phyloP scores from a whole-genome alignment of 1,140 invertebrate species.

The Macrocentrus cingulum region DNA sequence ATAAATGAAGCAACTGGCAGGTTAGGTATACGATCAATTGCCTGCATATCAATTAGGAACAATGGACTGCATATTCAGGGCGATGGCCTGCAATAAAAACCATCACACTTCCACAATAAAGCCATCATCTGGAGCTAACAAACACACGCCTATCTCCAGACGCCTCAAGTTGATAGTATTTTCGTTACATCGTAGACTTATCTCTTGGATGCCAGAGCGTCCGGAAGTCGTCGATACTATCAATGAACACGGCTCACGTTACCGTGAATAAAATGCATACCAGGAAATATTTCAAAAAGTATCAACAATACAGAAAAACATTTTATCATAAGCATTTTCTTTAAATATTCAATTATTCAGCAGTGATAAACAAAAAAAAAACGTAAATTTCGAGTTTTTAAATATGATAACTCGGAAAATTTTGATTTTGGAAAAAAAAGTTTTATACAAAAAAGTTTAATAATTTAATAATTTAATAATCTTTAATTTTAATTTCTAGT shows the following conservation, averaged over 20 bases:
- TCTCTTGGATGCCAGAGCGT: constrained; percentile 1
- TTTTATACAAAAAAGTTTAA: too few species aligned
- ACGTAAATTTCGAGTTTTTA: neutral
- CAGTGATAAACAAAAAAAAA: neutral
- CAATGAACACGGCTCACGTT: neutral
- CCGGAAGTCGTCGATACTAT: constrained; percentile 3
- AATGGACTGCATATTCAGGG: neutral
- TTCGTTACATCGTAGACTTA: neutral
- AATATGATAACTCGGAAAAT: too few species aligned
- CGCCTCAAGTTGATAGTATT: constrained; percentile 1
- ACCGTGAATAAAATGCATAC: neutral
- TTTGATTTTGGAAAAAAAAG: too few species aligned
- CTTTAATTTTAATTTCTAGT: too few species aligned
- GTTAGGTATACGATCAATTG: neutral
- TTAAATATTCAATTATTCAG: too few species aligned
- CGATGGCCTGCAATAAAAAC: constrained; percentile 1
- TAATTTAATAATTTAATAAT: too few species aligned
- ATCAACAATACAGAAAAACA: neutral
- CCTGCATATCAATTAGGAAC: constrained; percentile 3
- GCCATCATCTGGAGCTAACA: neutral
- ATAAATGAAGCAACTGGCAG: constrained; percentile 6
- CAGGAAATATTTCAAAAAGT: neutral
- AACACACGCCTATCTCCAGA: neutral
- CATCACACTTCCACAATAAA: neutral
- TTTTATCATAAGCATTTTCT: too few species aligned